Evolutionary conservation across 2,888 invertebrate genomes (phyloP).

Genomic region (Elysia crispata): DNA sequence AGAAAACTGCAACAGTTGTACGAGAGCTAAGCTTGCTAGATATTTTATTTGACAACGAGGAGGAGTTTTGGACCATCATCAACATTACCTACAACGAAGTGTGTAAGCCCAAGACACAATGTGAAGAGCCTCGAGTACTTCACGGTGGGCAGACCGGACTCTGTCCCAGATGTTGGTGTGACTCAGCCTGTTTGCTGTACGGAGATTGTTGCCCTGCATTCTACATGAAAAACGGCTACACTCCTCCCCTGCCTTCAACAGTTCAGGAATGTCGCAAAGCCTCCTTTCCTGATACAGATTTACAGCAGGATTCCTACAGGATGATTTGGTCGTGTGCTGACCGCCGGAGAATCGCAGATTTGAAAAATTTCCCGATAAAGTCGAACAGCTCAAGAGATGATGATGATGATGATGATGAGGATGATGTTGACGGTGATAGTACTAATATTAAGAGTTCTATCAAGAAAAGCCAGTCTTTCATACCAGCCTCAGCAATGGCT

Average conservation of each 20-base stretch:
- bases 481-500: constrained; percentile 2
- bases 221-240: neutral
- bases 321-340: too few species aligned
- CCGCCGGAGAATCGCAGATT: too few species aligned
- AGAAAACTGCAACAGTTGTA: too few species aligned
- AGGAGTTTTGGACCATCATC: neutral
- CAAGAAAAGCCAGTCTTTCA: neutral
- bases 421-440: too few species aligned
- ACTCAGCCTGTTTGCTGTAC: constrained; percentile 19
- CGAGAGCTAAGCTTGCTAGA: too few species aligned
- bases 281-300: too few species aligned
- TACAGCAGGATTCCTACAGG: too few species aligned
- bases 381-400: too few species aligned
- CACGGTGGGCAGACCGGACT: too few species aligned
- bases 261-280: neutral
- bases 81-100: constrained; percentile 18
- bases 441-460: too few species aligned
- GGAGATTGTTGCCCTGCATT: constrained; percentile 45
- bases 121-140: neutral
- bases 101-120: constrained; percentile 4
- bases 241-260: constrained; percentile 14
- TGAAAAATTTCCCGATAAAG: too few species aligned
- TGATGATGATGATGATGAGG: too few species aligned
- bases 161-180: constrained; percentile 19
- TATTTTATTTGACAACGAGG: neutral